Percentiles rank a stretch among this genome's conserved stretches.
Evolutionary conservation across 2,113 vertebrate genomes (phyloP).

Genomic region (Sinocyclocheilus grahami): DNA sequence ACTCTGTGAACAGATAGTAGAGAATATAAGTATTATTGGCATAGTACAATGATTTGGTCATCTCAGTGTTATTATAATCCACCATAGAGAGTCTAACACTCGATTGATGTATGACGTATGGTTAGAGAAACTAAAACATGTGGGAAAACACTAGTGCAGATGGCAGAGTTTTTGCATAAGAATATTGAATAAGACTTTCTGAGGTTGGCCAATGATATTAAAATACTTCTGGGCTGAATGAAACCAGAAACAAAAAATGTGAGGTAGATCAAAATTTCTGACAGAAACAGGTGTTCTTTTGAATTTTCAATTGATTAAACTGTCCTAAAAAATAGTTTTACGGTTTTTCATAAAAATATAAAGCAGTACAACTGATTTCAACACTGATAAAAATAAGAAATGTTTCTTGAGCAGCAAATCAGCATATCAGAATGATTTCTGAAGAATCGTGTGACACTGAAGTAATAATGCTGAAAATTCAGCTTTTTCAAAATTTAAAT

Average conservation of each 20-base stretch:
- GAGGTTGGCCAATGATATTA: neutral
- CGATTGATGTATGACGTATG: neutral
- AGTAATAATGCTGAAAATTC: neutral
- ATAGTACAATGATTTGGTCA: constrained; percentile 4
- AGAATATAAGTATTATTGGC: neutral
- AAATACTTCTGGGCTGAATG: neutral
- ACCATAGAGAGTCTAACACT: neutral
- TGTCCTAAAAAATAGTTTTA: neutral
- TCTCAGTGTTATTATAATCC: constrained; percentile 27
- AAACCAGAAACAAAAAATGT: neutral
- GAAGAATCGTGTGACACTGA: neutral
- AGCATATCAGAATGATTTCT: neutral
- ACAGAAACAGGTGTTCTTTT: neutral
- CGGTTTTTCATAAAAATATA: neutral
- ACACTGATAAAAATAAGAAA: neutral
- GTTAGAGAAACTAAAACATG: neutral
- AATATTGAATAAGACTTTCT: neutral
- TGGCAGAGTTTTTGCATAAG: neutral
- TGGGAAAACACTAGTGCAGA: neutral
- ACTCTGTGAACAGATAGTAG: neutral
- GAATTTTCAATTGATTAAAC: neutral
- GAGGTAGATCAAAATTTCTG: neutral
- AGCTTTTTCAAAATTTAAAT: neutral
- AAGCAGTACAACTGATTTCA: neutral
- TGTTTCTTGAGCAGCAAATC: neutral